These are phyloP conservation scores for Pteruthius melanotis DNA, from an alignment of 2,113 vertebrate species.

Conservation along the genomic window DNA sequence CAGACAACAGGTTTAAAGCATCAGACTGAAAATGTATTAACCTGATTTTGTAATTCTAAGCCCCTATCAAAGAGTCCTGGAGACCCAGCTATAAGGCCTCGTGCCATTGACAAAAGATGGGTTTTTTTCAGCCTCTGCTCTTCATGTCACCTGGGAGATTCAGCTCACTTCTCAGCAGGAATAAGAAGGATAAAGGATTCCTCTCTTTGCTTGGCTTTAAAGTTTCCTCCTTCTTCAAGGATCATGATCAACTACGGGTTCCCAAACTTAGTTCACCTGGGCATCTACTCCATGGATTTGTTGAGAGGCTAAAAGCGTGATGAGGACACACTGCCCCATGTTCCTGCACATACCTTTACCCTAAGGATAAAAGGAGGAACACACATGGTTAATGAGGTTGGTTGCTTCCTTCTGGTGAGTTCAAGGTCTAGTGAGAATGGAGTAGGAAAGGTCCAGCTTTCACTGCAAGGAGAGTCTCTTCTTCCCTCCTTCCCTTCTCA, in stretches of 20 bases:
- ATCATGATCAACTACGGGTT: neutral
- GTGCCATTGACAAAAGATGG: accelerated
- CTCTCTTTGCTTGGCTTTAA: neutral
- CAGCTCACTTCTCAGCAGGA: neutral
- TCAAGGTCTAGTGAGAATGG: neutral
- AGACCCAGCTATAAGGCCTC: neutral
- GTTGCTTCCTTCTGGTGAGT: neutral
- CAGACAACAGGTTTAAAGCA: neutral
- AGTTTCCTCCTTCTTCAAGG: neutral
- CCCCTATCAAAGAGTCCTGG: neutral
- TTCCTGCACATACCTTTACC: neutral
- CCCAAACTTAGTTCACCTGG: neutral
- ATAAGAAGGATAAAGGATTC: neutral
- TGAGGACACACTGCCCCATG: neutral
- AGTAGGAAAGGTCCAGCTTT: neutral
- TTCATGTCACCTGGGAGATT: neutral
- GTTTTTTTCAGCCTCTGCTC: neutral
- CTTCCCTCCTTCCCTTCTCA: neutral
- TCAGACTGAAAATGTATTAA: neutral
- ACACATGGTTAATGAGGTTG: accelerated
- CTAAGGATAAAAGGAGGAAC: neutral
- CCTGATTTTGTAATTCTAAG: neutral
- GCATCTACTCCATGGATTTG: neutral
- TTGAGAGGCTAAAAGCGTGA: neutral
- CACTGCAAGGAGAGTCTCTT: neutral